A percentile compares a stretch with the other conserved stretches of the same genome.
Evolutionary conservation across 2,888 invertebrate genomes (phyloP).

Genomic region (Clusia tigrina): DNA sequence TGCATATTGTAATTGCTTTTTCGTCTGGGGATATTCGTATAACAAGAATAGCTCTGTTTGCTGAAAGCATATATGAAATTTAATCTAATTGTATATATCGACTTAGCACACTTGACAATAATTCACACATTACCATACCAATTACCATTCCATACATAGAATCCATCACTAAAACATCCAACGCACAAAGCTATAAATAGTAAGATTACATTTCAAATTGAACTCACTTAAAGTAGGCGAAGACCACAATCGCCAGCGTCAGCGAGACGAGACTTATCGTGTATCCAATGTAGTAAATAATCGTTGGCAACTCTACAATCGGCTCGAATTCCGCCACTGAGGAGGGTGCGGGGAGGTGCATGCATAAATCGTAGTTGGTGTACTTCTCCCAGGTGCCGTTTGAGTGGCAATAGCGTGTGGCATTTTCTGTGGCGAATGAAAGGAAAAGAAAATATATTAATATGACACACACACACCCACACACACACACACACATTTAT

Average conservation of each 20-base stretch:
- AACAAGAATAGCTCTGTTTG: too few species aligned
- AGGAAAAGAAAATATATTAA: constrained; percentile 2
- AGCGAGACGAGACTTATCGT: constrained; percentile 83
- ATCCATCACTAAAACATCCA: too few species aligned
- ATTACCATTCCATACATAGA: too few species aligned
- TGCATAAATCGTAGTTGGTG: constrained; percentile 78
- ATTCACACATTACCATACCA: too few species aligned
- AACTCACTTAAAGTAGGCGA: constrained; percentile 89
- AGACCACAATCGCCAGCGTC: constrained; percentile 83
- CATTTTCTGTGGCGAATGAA: constrained; percentile 75
- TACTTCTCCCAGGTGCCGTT: constrained; percentile 87
- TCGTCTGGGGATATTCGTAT: too few species aligned
- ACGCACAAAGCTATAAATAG: not conserved
- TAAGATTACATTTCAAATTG: not conserved
- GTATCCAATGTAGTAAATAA: constrained; percentile 86
- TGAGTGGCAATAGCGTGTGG: constrained; percentile 76
- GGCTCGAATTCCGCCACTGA: constrained; percentile 66
- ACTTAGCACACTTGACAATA: too few species aligned
- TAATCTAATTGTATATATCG: too few species aligned
- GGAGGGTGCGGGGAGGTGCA: constrained; percentile 67
- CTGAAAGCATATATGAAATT: too few species aligned
- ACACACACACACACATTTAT: not conserved
- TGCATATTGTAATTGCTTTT: too few species aligned
- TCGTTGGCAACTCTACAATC: constrained; percentile 74
- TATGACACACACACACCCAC: not conserved